phyloP scores from a whole-genome alignment of 1,140 invertebrate species.

The Formica selysi region DNA sequence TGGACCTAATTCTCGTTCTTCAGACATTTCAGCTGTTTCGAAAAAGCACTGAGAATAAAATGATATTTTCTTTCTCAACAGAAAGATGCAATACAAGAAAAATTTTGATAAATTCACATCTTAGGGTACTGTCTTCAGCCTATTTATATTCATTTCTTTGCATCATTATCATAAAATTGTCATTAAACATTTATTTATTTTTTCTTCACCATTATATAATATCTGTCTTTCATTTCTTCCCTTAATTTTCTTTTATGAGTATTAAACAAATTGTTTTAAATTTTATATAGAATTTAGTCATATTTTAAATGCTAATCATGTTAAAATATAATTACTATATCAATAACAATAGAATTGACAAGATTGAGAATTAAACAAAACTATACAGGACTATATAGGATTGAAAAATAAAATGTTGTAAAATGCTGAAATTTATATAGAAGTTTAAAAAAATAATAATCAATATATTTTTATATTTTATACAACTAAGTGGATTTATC shows the following conservation, averaged over 20 bases:
- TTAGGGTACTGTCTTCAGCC: neutral
- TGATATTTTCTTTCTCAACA: conserved; percentile 41
- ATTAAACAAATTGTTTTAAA: too few relatives aligned
- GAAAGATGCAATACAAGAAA: neutral
- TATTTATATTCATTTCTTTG: neutral
- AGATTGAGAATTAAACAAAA: neutral
- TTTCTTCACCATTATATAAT: neutral
- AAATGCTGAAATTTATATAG: neutral
- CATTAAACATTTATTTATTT: neutral
- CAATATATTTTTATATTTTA: neutral
- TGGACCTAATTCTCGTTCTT: conserved; percentile 43
- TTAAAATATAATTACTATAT: neutral
- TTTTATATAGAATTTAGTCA: too few relatives aligned
- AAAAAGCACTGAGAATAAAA: conserved; percentile 34
- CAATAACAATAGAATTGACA: conserved; percentile 18
- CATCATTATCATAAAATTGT: neutral
- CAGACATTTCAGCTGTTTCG: conserved; percentile 22
- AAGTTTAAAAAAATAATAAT: conserved; percentile 8
- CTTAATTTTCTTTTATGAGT: neutral
- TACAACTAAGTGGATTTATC: neutral
- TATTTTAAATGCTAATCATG: too few relatives aligned
- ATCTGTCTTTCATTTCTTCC: neutral
- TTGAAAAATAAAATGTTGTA: too few relatives aligned
- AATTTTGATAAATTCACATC: conserved; percentile 25
- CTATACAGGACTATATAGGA: neutral